phyloP scores from a whole-genome alignment of 2,797 vertebrate genomes.

The Anguilla pacifica region DNA sequence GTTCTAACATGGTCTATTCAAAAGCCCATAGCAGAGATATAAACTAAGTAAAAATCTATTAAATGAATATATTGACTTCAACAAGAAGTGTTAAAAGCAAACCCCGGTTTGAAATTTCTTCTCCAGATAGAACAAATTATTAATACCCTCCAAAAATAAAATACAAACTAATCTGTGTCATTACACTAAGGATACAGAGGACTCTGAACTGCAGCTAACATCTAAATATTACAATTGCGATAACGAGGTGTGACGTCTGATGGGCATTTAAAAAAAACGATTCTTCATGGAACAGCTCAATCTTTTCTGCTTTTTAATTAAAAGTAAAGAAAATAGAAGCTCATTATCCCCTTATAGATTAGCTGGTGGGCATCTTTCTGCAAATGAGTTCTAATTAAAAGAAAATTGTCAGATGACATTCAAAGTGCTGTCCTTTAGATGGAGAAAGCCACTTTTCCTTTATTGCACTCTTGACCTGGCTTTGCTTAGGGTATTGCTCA shows the following conservation, averaged over 20 bases:
- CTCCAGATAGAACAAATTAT: conserved; percentile 81
- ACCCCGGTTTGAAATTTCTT: conserved; percentile 76
- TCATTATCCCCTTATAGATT: conserved; percentile 99
- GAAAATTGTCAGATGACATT: conserved; percentile 99
- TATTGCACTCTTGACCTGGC: conserved; percentile 74
- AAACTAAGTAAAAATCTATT: neutral
- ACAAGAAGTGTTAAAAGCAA: neutral
- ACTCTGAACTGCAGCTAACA: conserved; percentile 91
- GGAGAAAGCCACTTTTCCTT: conserved; percentile 72
- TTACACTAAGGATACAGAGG: conserved; percentile 67
- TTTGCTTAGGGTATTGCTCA: conserved; percentile 69
- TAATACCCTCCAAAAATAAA: conserved; percentile 73
- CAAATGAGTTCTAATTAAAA: conserved; percentile 99
- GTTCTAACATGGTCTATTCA: neutral
- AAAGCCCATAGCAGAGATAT: neutral
- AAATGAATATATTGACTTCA: conserved; percentile 75
- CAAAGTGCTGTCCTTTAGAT: conserved; percentile 99
- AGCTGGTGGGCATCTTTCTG: conserved; percentile 99
- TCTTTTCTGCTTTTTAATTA: conserved; percentile 99
- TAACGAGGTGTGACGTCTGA: conserved; percentile 97
- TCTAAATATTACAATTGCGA: conserved; percentile 98
- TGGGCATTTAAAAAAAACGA: conserved; percentile 99
- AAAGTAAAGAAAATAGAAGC: conserved; percentile 99
- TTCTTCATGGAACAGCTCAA: conserved; percentile 99
- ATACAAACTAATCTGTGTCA: conserved; percentile 75